Conservation (phyloP, 2,888 invertebrate genomes). For the Lasius fuliginosus region DNA sequence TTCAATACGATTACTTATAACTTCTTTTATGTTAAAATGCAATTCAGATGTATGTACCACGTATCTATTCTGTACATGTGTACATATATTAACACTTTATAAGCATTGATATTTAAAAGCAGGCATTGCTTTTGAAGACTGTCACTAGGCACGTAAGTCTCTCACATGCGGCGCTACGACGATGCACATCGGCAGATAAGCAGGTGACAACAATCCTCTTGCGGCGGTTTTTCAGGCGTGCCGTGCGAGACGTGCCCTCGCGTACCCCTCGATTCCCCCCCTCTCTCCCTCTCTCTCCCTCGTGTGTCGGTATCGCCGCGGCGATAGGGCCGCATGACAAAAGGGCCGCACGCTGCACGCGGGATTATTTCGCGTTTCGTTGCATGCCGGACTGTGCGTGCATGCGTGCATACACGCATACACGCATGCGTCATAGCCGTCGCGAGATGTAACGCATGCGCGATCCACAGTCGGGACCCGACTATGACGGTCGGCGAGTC, state of each 20-base stretch:
- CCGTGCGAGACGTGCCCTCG: conserved; percentile 59
- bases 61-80: background rate
- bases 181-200: conserved; percentile 77
- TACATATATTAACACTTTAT: background rate
- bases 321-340: conserved; percentile 72
- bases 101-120: conserved; percentile 37
- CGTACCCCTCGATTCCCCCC: conserved; percentile 46
- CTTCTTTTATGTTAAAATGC: background rate
- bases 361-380: conserved; percentile 79
- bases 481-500: conserved; percentile 64
- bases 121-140: conserved; percentile 34
- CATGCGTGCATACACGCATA: conserved; percentile 59
- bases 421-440: conserved; percentile 65
- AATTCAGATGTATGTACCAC: background rate
- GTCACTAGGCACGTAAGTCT: conserved; percentile 43
- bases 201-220: conserved; percentile 85
- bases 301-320: conserved; percentile 54
- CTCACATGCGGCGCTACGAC: conserved; percentile 34
- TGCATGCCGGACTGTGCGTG: conserved; percentile 59
- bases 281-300: background rate
- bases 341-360: conserved; percentile 81
- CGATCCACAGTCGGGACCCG: conserved; percentile 71
- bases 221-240: conserved; percentile 82
- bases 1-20: background rate
- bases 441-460: conserved; percentile 66